Evolutionary conservation across 2,113 vertebrate genomes (phyloP), one percentile per base, ranked within the genome.

Genomic region (Sander lucioperca): DNA sequence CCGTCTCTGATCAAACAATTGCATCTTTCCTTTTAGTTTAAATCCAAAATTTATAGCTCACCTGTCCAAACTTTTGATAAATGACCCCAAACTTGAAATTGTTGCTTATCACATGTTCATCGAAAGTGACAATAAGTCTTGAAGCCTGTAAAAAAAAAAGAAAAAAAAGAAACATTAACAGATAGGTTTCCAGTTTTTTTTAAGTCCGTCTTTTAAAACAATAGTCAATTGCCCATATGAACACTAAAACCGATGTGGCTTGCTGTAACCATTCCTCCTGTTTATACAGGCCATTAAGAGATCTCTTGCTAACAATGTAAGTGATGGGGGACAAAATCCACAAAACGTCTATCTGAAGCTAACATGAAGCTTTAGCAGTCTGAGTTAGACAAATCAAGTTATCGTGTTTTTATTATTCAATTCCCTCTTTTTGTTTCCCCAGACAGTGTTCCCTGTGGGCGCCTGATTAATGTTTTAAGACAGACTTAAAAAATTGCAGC

Each of bases 71-170:
- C 91, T 96, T 98, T 93, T 99, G 98, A 93, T 99, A 99, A 91
- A 99, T 94, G 87, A 99, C 96, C 21, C 98, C 98, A 5, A 98
- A 99, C 89, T 99, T 99, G 94, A 98, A 99, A 94, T 98, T 97
- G 95, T 99, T 99, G 96, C 95, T 99, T 91, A 99, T 97, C 27
- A 99, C 97, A 4, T 99, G 98, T 89, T 99, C 98, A 0, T 99
- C 98, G 1, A 99, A 99, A 58, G 97, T 96, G 33, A 98, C 97
- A 0, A 99, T 97, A 84, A 99, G 97, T 79, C 97, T 96, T 3
- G 98, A 99, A 0, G 98, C 98, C 98, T 99, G 93, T n/a, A 56
- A 48, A 74, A 2, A 21, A 50, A 64, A 48, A 21, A 50, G 61
- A 48, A 54, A 47, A 72, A 1, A 21, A 45, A 67, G 13, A 61